phyloP scores from a whole-genome alignment of 2,113 vertebrate genomes.

The Rhea americana region DNA sequence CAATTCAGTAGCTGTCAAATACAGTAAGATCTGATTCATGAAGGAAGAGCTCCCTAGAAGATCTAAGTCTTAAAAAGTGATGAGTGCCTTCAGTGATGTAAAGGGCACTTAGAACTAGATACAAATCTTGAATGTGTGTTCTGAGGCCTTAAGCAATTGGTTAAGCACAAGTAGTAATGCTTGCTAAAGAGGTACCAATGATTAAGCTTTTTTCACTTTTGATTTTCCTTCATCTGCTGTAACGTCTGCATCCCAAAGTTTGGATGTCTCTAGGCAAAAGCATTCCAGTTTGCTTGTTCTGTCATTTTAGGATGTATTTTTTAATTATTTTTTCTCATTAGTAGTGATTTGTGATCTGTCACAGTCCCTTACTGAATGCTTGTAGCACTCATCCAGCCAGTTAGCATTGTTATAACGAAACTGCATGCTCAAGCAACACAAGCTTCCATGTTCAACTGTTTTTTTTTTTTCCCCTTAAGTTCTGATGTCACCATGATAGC shows the following conservation, averaged over 20 bases:
- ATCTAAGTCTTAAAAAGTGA: not conserved
- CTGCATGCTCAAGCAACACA: not conserved
- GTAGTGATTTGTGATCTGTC: not conserved
- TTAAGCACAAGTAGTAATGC: not conserved
- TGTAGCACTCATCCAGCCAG: not conserved
- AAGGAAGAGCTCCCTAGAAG: not conserved
- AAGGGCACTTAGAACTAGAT: not conserved
- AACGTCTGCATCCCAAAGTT: not conserved
- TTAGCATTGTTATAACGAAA: not conserved
- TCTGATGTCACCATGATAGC: not conserved
- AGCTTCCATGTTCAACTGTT: not conserved
- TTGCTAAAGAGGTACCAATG: not conserved
- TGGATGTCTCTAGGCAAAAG: not conserved
- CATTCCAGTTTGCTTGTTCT: not conserved
- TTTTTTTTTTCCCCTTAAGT: not conserved
- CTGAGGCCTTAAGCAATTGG: not conserved
- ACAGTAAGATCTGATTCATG: constrained; percentile 23
- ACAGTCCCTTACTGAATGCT: not conserved
- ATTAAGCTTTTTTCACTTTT: not conserved
- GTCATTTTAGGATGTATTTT: not conserved
- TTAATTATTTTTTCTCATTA: not conserved
- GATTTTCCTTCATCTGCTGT: not conserved
- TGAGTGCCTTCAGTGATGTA: not conserved
- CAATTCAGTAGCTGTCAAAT: not conserved
- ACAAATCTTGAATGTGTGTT: not conserved